A percentile compares a stretch with the other conserved stretches of the same genome.
phyloP scores from a whole-genome alignment of 2,113 vertebrate genomes.

The Rhinichthys klamathensis region DNA sequence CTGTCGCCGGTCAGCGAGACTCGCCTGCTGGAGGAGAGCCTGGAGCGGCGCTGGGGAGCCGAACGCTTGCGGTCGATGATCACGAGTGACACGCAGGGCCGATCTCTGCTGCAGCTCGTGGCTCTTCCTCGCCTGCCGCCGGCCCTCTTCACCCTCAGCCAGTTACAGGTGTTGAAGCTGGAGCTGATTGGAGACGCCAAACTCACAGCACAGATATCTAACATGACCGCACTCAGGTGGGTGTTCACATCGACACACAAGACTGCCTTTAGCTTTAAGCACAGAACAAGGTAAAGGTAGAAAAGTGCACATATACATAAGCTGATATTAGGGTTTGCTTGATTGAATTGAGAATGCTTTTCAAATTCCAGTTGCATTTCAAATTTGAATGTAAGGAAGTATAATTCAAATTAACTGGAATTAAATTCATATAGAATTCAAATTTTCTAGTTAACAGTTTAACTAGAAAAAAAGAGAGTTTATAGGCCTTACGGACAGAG shows the following conservation, averaged over 20 bases:
- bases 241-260: not conserved
- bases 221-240: conserved; percentile 74
- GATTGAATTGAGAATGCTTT: too few relatives aligned
- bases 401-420: too few relatives aligned
- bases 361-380: too few relatives aligned
- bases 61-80: conserved; percentile 70
- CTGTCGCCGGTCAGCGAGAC: conserved; percentile 79
- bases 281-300: too few relatives aligned
- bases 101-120: conserved; percentile 71
- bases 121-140: conserved; percentile 76
- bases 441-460: too few relatives aligned
- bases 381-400: too few relatives aligned
- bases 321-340: too few relatives aligned
- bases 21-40: conserved; percentile 72
- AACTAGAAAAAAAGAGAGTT: too few relatives aligned
- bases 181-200: conserved; percentile 75
- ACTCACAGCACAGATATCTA: conserved; percentile 71
- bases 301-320: too few relatives aligned
- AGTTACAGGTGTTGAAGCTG: conserved; percentile 77
- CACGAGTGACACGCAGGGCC: conserved; percentile 64
- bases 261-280: too few relatives aligned
- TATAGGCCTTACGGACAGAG: too few relatives aligned
- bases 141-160: conserved; percentile 72
- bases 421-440: too few relatives aligned
- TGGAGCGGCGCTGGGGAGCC: conserved; percentile 72